These are phyloP conservation scores for Drosophila buzzatii DNA, from an alignment of 2,888 invertebrate species.

Conservation along the genomic window DNA sequence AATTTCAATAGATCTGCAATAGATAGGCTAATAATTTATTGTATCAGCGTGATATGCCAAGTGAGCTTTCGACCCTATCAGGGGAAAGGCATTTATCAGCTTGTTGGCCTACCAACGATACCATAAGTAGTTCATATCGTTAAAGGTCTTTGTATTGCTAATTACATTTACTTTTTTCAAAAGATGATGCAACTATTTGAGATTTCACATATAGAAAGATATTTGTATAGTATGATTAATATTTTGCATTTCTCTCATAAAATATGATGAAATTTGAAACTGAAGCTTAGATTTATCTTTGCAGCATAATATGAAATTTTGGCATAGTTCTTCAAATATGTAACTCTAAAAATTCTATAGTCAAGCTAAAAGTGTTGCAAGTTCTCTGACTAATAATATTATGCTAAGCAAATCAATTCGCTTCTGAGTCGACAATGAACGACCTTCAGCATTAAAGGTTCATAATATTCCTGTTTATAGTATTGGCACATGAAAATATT, in stretches of 20 bases:
- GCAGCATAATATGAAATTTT: not conserved
- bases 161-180: constrained; percentile 1
- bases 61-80: constrained; percentile 22
- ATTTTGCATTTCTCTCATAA: not conserved
- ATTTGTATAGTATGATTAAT: no score
- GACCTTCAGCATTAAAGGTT: not conserved
- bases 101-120: not conserved
- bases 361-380: not conserved
- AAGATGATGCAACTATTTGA: not conserved
- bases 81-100: constrained; percentile 9
- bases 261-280: not conserved
- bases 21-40: not conserved
- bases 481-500: constrained; percentile 21
- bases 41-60: constrained; percentile 59
- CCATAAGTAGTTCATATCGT: constrained; percentile 7
- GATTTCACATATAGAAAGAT: not conserved
- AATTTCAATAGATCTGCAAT: not conserved
- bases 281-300: not conserved
- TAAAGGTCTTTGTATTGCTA: constrained; percentile 14
- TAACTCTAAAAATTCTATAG: not conserved
- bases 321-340: not conserved
- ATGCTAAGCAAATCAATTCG: not conserved
- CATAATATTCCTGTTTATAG: constrained; percentile 5
- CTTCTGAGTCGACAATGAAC: not conserved
- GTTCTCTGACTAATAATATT: not conserved